Evolutionary conservation across 2,888 invertebrate genomes (phyloP).

Genomic region (Caenorhabditis panamensis): DNA sequence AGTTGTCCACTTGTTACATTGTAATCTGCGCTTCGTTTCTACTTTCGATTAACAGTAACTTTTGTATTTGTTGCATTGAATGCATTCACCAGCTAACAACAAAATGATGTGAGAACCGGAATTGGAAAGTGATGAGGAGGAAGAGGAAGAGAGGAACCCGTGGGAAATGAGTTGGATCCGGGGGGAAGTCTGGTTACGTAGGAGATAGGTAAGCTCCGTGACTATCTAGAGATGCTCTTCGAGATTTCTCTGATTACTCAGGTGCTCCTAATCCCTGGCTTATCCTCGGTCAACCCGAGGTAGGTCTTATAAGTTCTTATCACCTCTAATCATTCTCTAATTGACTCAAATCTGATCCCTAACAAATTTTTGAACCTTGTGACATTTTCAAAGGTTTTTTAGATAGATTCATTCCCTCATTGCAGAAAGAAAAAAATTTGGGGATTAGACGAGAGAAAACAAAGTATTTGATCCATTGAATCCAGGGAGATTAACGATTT

Average conservation of each 20-base stretch:
- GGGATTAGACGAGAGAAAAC: slow-evolving; percentile 1
- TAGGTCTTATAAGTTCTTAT: too few species aligned
- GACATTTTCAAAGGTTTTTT: background rate
- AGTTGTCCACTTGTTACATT: slow-evolving; percentile 64
- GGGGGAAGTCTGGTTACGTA: background rate
- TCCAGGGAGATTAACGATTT: background rate
- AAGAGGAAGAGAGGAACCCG: background rate
- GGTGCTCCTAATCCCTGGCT: too few species aligned
- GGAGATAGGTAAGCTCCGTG: too few species aligned
- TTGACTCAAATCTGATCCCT: background rate
- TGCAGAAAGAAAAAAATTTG: background rate
- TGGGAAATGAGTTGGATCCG: background rate
- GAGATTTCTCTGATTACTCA: too few species aligned
- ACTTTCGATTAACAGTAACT: slow-evolving; percentile 51
- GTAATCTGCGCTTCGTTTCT: slow-evolving; percentile 58
- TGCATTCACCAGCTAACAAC: slow-evolving; percentile 1
- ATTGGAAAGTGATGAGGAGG: background rate
- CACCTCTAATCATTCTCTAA: background rate
- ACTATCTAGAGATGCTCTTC: too few species aligned
- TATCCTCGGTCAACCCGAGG: too few species aligned
- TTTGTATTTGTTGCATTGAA: slow-evolving; percentile 34
- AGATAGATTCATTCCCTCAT: background rate
- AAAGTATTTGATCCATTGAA: background rate
- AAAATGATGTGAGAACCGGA: slow-evolving; percentile 15
- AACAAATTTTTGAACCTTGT: background rate